Evolutionary conservation across 2,113 vertebrate genomes (phyloP).

Genomic region (Beaufortia kweichowensis): DNA sequence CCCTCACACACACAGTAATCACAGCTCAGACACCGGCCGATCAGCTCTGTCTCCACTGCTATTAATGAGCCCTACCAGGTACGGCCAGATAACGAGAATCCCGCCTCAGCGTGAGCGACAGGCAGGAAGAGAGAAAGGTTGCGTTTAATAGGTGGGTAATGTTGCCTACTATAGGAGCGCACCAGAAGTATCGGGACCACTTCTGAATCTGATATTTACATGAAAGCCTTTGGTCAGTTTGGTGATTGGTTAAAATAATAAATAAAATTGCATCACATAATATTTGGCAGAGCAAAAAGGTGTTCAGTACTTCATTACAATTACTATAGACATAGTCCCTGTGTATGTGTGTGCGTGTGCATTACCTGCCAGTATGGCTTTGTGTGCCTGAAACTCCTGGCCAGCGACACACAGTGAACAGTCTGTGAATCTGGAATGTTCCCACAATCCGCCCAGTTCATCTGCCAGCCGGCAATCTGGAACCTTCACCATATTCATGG

Average conservation of each 20-base stretch:
- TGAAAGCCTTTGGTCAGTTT: too few species aligned
- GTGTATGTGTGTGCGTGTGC: not conserved
- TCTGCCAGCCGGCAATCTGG: conserved; percentile 89
- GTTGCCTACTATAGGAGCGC: not conserved
- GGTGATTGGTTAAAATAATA: too few species aligned
- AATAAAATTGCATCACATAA: too few species aligned
- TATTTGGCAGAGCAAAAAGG: too few species aligned
- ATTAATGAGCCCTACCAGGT: conserved; percentile 60
- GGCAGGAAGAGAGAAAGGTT: conserved; percentile 4
- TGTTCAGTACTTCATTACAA: too few species aligned
- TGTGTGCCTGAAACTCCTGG: conserved; percentile 91
- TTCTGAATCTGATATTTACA: too few species aligned
- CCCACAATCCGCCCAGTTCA: conserved; percentile 88
- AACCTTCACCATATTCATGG: conserved; percentile 91
- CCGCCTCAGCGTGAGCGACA: conserved; percentile 19
- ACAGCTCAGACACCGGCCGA: conserved; percentile 14
- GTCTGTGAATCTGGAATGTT: conserved; percentile 88
- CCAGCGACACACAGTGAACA: conserved; percentile 88
- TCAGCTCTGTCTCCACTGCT: conserved; percentile 63
- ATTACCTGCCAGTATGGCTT: conserved; percentile 90
- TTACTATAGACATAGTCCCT: not conserved
- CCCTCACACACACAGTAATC: conserved; percentile 27
- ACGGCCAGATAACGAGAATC: conserved; percentile 40
- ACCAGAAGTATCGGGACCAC: not conserved
- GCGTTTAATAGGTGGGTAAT: not conserved